Evolutionary conservation across 2,888 invertebrate genomes (phyloP), one percentile per base, ranked within the genome.

Genomic region (Thecophora atra): DNA sequence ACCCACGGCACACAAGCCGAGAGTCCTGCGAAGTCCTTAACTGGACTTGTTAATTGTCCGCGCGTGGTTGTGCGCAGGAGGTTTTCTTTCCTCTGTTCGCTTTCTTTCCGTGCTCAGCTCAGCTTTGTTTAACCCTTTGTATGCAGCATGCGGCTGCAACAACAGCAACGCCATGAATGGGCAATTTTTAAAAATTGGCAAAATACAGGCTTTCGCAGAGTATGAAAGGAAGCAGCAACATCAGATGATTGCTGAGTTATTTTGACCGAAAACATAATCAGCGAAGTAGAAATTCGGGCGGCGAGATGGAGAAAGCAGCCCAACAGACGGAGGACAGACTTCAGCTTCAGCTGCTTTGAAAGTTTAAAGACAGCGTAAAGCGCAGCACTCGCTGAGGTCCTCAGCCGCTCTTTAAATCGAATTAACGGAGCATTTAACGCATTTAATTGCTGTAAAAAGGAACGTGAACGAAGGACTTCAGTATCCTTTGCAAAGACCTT

Each of bases 401-500:
- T 15, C 17, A 15, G 17, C n/a, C 47, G 11, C 47, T 15, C 15
- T n/a, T 47, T n/a, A n/a, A 47, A 6, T 47, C 1, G 47, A 47
- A 47, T 47, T n/a, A 47, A 47, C n/a, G 47, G 15, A n/a, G 47
- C 47, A 47, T 47, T n/a, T n/a, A 47, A 47, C 47, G 47, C n/a
- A n/a, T n/a, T 47, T 47, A 47, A 47, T 47, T 47, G 15, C 47
- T 47, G 47, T 5, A 47, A 47, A 47, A 47, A 37, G 2, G 47
- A 5, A 8, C 47, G 5, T 47, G 3, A n/a, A 47, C 11, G 37
- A 37, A 37, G 37, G 37, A 37, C 37, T 30, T 30, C 30, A 30
- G 30, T n/a, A 30, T 30, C 11, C 37, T 37, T 37, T 37, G 6
- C 6, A 37, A 37, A 8, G 11, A 37, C 6, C 11, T 37, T 37